Percentiles rank a stretch among this genome's conserved stretches.
Evolutionary conservation across 2,888 invertebrate species (phyloP).

Genomic region (Eucera pruinosa): DNA sequence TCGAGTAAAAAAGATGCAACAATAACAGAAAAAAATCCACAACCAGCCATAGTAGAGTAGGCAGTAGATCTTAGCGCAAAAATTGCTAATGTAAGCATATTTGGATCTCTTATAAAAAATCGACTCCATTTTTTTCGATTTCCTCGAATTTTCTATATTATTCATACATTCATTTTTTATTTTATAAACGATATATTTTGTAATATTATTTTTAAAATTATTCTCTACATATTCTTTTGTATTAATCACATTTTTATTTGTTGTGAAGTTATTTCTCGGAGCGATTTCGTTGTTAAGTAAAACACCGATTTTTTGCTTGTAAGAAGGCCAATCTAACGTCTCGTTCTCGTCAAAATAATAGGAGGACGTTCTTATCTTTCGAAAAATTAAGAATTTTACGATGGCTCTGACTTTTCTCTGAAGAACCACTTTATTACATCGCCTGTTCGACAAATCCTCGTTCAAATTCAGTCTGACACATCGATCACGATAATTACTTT

Average conservation of each 20-base stretch:
- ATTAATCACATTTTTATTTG: not conserved
- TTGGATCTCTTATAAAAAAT: not conserved
- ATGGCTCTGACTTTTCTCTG: not conserved
- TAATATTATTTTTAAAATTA: too few species aligned
- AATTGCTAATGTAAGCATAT: not conserved
- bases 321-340: not conserved
- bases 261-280: not conserved
- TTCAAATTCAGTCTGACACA: not conserved
- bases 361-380: conserved; percentile 9
- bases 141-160: not conserved
- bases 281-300: conserved; percentile 2
- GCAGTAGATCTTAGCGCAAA: not conserved
- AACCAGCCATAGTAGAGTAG: not conserved
- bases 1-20: not conserved
- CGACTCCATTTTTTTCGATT: not conserved
- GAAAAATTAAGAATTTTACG: conserved; percentile 44
- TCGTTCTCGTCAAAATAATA: not conserved
- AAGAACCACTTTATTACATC: conserved; percentile 6
- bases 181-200: too few species aligned
- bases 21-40: conserved; percentile 7
- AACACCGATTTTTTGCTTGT: conserved; percentile 1
- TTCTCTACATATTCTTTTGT: not conserved
- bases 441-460: not conserved
- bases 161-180: too few species aligned
- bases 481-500: conserved; percentile 1